Evolutionary conservation across 30 jellyfish, hydroid and myxozoan species (phyloP).

Genomic region (Hydractinia symbiolongicarpus): DNA sequence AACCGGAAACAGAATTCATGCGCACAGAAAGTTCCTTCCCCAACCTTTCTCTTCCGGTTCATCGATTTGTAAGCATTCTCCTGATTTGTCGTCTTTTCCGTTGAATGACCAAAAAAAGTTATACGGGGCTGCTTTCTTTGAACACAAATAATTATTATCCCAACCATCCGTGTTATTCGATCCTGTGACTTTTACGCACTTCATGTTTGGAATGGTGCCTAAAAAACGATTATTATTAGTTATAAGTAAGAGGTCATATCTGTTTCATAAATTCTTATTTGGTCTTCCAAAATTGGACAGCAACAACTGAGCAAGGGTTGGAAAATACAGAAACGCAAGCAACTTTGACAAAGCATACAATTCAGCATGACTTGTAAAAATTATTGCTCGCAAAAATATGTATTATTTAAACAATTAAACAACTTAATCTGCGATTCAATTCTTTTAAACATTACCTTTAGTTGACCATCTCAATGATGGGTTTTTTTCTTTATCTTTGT

Average conservation of each 20-base stretch:
- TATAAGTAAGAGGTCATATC: too few relatives aligned
- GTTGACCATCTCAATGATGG: slow-evolving; percentile 68
- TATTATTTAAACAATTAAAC: not conserved
- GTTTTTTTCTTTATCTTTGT: slow-evolving; percentile 32
- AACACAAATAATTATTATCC: slow-evolving; percentile 63
- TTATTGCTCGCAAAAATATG: not conserved
- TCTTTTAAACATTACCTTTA: slow-evolving; percentile 28
- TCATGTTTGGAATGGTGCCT: slow-evolving; percentile 23
- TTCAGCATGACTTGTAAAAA: not conserved
- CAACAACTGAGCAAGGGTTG: too few relatives aligned
- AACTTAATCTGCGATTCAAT: too few relatives aligned
- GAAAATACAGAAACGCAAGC: too few relatives aligned
- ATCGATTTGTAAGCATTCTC: slow-evolving; percentile 58
- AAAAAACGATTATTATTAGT: not conserved
- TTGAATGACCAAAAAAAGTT: slow-evolving; percentile 74
- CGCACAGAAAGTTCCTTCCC: slow-evolving; percentile 57
- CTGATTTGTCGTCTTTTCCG: slow-evolving; percentile 45
- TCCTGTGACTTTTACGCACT: slow-evolving; percentile 50
- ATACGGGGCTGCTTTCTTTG: slow-evolving; percentile 51
- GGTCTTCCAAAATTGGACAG: too few relatives aligned
- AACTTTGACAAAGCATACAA: too few relatives aligned
- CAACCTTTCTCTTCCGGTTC: slow-evolving; percentile 71
- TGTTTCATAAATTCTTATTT: too few relatives aligned
- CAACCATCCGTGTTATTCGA: slow-evolving; percentile 76
- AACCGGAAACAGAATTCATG: not conserved